Base-by-base conservation (phyloP, 2,113 vertebrate genomes). In the Sapayoa aenigma region DNA sequence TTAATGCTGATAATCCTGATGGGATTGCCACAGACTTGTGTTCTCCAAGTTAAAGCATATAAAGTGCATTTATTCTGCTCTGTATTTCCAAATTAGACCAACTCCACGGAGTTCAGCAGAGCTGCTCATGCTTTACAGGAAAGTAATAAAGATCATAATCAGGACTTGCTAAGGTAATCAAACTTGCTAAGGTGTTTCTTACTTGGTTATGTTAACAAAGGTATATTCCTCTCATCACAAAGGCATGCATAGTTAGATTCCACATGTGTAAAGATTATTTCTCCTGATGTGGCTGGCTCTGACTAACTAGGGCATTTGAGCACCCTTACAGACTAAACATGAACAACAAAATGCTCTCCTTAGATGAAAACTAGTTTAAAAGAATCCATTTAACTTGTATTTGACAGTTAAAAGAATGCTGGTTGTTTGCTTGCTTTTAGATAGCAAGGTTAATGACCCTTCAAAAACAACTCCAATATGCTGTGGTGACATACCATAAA, bases 61-160 rank as follows among this genome's bases (percentile, higher is more conserved):
- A 59, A 94, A 90, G 72, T 65, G 58, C 87, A 95, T 92, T 94
- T 87, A 88, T 89, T 92, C 89, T 87, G 56, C 86, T 58, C 76
- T 53, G 46, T 79, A 94, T 93, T 95, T 94, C 90, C 76, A 87
- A 90, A 90, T 92, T 80, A 84, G 68, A 80, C 72, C 52, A 93
- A 72, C 73, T 88, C 58, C 41, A 84, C 0, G 0, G 85, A 93
- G 83, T 77, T 92, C 90, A 84, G 90, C 1, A 0, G 76, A 53
- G 72, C 58, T 94, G 83, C 35, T 95, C 83, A 65, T 81, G 52
- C 62, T 96, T 96, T 94, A 87, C 68, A 90, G 76, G 47, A 73
- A 75, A 56, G 68, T 86, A 96, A 94, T 95, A 96, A 96, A 96
- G 90, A 96, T 95, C 76, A 84, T 62, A 97, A 95, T 96, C 90